phyloP scores from a whole-genome alignment of 2,797 vertebrate genomes.

The Falco berigora region DNA sequence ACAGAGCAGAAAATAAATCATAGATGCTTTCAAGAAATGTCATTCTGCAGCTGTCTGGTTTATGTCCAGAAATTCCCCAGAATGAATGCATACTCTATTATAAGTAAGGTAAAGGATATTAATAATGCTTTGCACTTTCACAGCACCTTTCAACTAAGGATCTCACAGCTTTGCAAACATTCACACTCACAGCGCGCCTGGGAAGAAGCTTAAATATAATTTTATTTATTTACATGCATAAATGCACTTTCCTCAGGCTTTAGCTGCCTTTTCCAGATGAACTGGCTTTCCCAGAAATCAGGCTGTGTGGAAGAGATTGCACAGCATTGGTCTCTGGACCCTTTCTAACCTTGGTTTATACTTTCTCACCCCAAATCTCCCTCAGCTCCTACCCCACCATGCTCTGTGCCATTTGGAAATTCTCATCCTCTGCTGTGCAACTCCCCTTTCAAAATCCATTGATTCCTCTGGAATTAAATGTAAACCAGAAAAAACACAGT shows the following conservation, averaged over 20 bases:
- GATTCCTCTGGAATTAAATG: not conserved
- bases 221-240: slow-evolving; percentile 6
- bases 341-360: not conserved
- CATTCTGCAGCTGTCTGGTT: slow-evolving; percentile 64
- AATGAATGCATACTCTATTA: slow-evolving; percentile 28
- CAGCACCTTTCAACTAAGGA: slow-evolving; percentile 59
- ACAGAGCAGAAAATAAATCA: slow-evolving; percentile 64
- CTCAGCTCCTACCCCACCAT: fast-evolving
- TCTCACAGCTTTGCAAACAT: slow-evolving; percentile 59
- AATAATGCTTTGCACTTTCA: slow-evolving; percentile 57
- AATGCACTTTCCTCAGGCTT: not conserved
- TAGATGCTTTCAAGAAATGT: slow-evolving; percentile 64
- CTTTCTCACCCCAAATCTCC: not conserved
- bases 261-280: not conserved
- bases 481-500: not conserved
- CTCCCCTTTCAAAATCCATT: not conserved
- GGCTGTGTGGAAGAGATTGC: not conserved
- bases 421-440: not conserved
- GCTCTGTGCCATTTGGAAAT: not conserved
- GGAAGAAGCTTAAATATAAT: slow-evolving; percentile 4
- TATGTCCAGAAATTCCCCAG: slow-evolving; percentile 56
- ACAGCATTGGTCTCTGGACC: not conserved
- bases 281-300: not conserved
- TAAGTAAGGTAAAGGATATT: slow-evolving; percentile 55
- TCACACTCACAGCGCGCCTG: not conserved